Percentiles rank a stretch among this genome's conserved stretches.
Evolutionary conservation across 1,140 invertebrate genomes (phyloP).

Genomic region (Sitobion miscanthi): DNA sequence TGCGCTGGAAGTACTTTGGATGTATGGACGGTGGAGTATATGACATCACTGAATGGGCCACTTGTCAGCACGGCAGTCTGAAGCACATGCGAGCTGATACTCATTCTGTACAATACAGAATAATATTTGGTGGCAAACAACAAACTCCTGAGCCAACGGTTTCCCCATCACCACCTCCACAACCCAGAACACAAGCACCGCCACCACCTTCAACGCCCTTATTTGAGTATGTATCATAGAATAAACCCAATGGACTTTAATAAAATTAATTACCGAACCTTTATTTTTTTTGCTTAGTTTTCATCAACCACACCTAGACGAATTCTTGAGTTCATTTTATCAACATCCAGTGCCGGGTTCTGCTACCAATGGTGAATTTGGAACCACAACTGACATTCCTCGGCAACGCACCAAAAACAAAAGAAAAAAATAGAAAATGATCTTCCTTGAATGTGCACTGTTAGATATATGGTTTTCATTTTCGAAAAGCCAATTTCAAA

Average conservation of each 20-base stretch:
- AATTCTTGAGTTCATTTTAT: constrained; percentile 51
- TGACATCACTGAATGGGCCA: constrained; percentile 95
- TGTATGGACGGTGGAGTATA: constrained; percentile 94
- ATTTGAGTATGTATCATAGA: constrained; percentile 30
- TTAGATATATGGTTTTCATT: constrained; percentile 31
- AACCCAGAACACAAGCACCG: constrained; percentile 48
- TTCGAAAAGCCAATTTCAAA: background rate
- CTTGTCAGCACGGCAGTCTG: constrained; percentile 85
- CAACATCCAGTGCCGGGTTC: constrained; percentile 49
- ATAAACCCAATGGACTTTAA: background rate
- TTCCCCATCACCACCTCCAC: constrained; percentile 56
- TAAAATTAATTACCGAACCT: background rate
- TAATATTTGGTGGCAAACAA: constrained; percentile 74
- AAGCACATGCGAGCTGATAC: constrained; percentile 83
- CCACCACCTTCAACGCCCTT: constrained; percentile 47
- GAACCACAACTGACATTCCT: constrained; percentile 43
- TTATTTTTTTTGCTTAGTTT: constrained; percentile 13
- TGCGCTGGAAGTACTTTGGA: constrained; percentile 93
- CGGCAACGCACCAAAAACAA: constrained; percentile 54
- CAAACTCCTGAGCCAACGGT: constrained; percentile 65
- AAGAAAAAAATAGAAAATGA: constrained; percentile 51
- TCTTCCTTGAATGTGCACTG: constrained; percentile 11
- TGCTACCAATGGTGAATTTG: constrained; percentile 48
- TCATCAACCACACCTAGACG: constrained; percentile 48
- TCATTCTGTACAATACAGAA: constrained; percentile 90